Evolutionary conservation across 2,797 vertebrate genomes (phyloP).

Genomic region (Acrocephalus scirpaceus): DNA sequence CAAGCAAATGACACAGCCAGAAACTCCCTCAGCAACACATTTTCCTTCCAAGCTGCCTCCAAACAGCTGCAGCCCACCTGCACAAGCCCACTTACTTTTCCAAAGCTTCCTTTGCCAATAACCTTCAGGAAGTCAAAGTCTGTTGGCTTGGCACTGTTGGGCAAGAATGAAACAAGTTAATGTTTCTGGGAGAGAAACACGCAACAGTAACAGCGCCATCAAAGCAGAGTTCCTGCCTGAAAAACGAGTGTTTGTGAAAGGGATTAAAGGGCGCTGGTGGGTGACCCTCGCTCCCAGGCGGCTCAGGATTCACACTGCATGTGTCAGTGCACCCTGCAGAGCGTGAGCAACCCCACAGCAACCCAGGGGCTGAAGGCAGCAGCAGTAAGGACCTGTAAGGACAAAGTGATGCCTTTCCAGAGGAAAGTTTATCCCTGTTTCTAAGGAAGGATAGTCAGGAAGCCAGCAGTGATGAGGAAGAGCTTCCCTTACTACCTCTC

Average conservation of each 20-base stretch:
- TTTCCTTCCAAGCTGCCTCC: neutral
- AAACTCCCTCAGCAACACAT: neutral
- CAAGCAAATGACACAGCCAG: neutral
- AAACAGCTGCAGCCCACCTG: neutral
- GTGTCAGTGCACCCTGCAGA: neutral
- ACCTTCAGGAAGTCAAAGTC: conserved; percentile 98
- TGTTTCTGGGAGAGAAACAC: neutral
- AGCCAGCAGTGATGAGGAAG: neutral
- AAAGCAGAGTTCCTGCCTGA: neutral
- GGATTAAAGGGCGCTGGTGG: neutral
- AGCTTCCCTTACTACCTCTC: neutral
- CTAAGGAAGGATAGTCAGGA: neutral
- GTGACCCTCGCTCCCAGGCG: neutral
- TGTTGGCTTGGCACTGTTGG: conserved; percentile 91
- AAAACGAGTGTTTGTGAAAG: neutral
- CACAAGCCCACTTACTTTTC: conserved; percentile 85
- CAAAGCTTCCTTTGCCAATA: conserved; percentile 98
- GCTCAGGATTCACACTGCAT: neutral
- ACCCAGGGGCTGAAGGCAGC: neutral
- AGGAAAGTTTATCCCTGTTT: neutral
- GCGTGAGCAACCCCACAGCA: neutral
- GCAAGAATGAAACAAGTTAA: conserved; percentile 28
- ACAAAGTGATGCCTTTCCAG: neutral
- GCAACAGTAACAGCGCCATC: neutral
- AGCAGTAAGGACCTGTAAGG: neutral